phyloP scores from a whole-genome alignment of 2,113 vertebrate genomes.

The Phaethon lepturus region DNA sequence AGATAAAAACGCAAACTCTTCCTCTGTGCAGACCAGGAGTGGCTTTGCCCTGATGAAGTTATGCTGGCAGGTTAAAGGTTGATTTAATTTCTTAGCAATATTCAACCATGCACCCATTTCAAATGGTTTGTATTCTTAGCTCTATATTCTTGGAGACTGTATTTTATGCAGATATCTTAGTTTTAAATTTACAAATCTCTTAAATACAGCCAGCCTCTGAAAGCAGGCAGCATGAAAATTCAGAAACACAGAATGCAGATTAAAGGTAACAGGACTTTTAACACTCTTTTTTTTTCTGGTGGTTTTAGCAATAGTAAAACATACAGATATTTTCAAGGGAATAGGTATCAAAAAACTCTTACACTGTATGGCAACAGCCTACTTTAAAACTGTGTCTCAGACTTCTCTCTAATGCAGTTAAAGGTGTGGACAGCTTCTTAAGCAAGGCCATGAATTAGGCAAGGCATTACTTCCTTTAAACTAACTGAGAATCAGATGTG shows the following conservation, averaged over 20 bases:
- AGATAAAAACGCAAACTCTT: not conserved
- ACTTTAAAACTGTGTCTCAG: accelerated
- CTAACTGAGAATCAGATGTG: not conserved
- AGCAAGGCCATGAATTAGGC: not conserved
- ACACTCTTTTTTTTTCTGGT: not conserved
- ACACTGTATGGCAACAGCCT: not conserved
- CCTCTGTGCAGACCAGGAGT: accelerated
- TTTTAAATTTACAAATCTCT: not conserved
- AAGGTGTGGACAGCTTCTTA: not conserved
- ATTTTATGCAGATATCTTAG: not conserved
- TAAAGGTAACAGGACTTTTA: not conserved
- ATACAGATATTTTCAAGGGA: not conserved
- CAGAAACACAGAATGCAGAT: not conserved
- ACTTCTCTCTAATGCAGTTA: accelerated
- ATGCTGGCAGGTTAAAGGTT: not conserved
- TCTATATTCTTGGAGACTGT: not conserved
- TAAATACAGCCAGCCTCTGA: not conserved
- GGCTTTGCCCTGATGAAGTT: not conserved
- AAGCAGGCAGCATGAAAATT: not conserved
- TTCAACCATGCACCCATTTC: accelerated
- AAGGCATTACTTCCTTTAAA: not conserved
- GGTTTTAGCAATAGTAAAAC: not conserved
- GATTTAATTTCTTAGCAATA: not conserved
- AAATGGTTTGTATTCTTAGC: not conserved
- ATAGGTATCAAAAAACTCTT: not conserved